Evolutionary conservation across 2,113 vertebrate genomes (phyloP), one percentile per base, ranked within the genome.

Genomic region (Istiophorus platypterus): DNA sequence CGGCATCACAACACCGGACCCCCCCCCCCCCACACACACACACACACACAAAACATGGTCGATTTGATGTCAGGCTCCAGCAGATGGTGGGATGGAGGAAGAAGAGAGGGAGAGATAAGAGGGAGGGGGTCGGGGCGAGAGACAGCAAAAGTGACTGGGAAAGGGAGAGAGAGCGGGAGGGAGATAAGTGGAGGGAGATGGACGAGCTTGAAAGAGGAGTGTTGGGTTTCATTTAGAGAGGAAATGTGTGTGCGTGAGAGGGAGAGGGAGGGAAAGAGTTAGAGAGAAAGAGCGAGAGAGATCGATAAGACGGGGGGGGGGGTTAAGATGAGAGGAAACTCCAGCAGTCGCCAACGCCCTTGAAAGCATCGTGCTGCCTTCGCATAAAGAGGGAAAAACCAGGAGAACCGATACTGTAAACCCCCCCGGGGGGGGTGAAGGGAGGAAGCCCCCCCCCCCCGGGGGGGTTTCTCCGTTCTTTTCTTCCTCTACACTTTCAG

Each of bases 281-380:
- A 52, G 26, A 11, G 39, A 66, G n/a, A 37, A 42, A 61, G 51
- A 7, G 39, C 45, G 26, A 11, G 54, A 66, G n/a, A 34, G 49
- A 73, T 27, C n/a, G 72, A 66, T 4, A 6, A 22, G 42, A 45
- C 4, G 7, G 42, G 13, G 58, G 52, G 59, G 27, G 68, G 69
- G 78, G 74, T 31, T 71, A 39, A 76, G 66, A 69, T 31, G 71
- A 85, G 62, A 78, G 72, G 72, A 78, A 83, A 67, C 72, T 71
- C 72, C 69, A 49, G 65, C 61, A 24, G 83, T 77, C 76, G 81
- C 78, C 78, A 86, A 66, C 42, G 72, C 63, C 87, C 80, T 76
- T 87, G 85, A 89, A 89, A 76, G 66, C 72, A 68, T 39, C 56
- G 15, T 2, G 81, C 4, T 82, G 83, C 78, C 74, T 90, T 88